A percentile compares a stretch with the other conserved stretches of the same genome.
Conservation (phyloP, 2,113 vertebrate species). For the Dendropsophus ebraccatus region DNA sequence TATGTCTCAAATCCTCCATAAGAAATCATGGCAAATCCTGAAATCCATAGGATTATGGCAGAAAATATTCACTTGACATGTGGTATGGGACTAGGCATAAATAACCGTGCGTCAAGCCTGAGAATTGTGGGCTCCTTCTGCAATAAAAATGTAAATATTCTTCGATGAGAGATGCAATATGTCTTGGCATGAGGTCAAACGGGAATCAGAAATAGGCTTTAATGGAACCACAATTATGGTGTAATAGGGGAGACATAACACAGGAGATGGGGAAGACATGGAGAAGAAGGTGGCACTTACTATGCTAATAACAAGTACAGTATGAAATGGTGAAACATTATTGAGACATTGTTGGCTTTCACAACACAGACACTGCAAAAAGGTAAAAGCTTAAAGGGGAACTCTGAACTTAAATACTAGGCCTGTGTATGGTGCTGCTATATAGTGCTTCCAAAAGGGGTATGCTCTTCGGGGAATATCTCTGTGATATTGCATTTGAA, state of each 20-base stretch:
- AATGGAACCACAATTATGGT: constrained; percentile 21
- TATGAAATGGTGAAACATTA: background rate
- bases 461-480: too few relatives aligned
- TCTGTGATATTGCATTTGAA: too few relatives aligned
- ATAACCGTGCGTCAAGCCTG: constrained; percentile 62
- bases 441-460: background rate
- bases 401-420: background rate
- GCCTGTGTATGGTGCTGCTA: too few relatives aligned
- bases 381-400: background rate
- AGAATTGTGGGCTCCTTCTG: constrained; percentile 51
- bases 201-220: constrained; percentile 12
- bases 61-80: constrained; percentile 56
- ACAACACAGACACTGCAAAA: background rate
- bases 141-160: constrained; percentile 71
- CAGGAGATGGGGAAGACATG: background rate
- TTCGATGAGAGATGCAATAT: constrained; percentile 58
- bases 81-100: constrained; percentile 60
- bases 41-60: constrained; percentile 58
- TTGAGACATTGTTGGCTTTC: background rate
- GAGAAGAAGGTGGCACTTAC: background rate
- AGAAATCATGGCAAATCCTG: constrained; percentile 44
- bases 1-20: constrained; percentile 49
- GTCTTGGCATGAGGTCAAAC: constrained; percentile 21
- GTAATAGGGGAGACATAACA: background rate
- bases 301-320: background rate